A percentile compares a stretch with the other conserved stretches of the same genome.
Conservation (phyloP, 2,888 invertebrate species). For the Monopis laevigella region DNA sequence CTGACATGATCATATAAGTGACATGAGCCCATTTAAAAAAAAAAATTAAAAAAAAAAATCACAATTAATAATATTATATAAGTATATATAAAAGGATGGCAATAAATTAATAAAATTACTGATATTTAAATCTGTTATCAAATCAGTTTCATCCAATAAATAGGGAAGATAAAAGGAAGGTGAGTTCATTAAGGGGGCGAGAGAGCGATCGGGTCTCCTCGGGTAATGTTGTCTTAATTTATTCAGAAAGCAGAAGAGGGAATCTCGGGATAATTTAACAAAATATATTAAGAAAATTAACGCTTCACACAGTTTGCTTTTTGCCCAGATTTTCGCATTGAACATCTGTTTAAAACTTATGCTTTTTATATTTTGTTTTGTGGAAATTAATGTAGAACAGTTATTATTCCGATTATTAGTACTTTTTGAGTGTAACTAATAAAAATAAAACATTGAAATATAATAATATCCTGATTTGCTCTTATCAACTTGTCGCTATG, state of each 20-base stretch:
- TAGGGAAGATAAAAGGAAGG: constrained; percentile 17
- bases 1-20: too few species aligned
- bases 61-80: too few species aligned
- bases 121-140: not conserved
- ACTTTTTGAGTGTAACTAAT: too few species aligned
- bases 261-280: constrained; percentile 42
- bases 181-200: constrained; percentile 31
- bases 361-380: too few species aligned
- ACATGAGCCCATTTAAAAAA: not conserved
- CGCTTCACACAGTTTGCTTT: constrained; percentile 33
- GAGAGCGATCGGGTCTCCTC: constrained; percentile 36
- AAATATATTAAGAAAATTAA: constrained; percentile 58
- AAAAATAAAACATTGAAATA: too few species aligned
- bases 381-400: too few species aligned
- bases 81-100: too few species aligned
- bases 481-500: too few species aligned
- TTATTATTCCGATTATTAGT: too few species aligned
- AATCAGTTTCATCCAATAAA: constrained; percentile 9
- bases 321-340: not conserved
- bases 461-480: too few species aligned
- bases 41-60: not conserved
- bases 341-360: not conserved
- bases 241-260: constrained; percentile 36
- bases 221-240: constrained; percentile 46
- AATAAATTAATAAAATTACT: too few species aligned